phyloP scores from a whole-genome alignment of 2,797 vertebrate genomes.

The Eidolon dupreanum region DNA sequence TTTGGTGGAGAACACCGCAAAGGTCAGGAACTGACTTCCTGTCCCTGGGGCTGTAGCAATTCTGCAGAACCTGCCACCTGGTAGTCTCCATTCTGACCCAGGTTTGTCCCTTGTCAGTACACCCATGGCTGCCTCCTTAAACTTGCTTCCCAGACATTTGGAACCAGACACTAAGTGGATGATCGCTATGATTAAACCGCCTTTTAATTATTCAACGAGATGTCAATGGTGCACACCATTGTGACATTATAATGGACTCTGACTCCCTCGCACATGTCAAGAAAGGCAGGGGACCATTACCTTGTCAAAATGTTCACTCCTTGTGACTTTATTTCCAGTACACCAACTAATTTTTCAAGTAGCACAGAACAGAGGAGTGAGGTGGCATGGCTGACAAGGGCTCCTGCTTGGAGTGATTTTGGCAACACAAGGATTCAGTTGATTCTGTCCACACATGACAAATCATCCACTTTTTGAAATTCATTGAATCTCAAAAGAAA shows the following conservation, averaged over 20 bases:
- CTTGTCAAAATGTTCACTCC: conserved; percentile 72
- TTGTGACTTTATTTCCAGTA: conserved; percentile 70
- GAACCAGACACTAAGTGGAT: conserved; percentile 44
- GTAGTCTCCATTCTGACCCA: neutral
- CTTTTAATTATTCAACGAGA: conserved; percentile 72
- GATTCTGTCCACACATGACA: neutral
- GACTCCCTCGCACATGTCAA: conserved; percentile 41
- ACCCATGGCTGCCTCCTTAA: neutral
- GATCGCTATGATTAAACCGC: conserved; percentile 31
- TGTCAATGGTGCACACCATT: conserved; percentile 2
- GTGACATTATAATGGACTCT: conserved; percentile 63
- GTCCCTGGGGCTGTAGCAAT: too few species aligned
- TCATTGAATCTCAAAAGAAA: conserved; percentile 10
- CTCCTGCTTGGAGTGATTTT: neutral
- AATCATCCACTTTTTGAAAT: neutral
- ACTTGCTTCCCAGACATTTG: neutral
- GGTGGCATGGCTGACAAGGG: neutral
- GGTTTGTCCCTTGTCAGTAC: neutral
- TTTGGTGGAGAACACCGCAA: neutral
- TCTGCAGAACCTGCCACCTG: neutral
- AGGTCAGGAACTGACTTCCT: neutral
- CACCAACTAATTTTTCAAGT: conserved; percentile 63
- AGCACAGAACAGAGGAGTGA: neutral
- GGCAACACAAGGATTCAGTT: neutral
- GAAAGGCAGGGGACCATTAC: conserved; percentile 61